Percentiles rank a stretch among this genome's conserved stretches.
phyloP scores from a whole-genome alignment of 2,113 vertebrate genomes.

The Lagopus leucura region DNA sequence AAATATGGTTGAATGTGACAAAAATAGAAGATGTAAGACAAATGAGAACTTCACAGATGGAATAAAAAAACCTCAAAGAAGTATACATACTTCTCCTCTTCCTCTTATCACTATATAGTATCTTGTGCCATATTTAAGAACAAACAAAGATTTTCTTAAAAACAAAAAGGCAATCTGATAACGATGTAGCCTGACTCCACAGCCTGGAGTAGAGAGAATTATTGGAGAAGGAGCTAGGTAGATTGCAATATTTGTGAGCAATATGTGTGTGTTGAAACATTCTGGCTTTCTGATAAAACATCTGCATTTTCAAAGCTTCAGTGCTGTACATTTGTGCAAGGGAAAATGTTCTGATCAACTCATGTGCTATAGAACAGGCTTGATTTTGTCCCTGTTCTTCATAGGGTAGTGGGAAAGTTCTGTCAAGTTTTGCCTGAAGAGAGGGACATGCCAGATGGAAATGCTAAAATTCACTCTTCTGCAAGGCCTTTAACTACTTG shows the following conservation, averaged over 20 bases:
- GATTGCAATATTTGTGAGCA: neutral
- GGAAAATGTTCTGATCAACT: neutral
- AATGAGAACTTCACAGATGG: neutral
- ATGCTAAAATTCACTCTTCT: neutral
- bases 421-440: neutral
- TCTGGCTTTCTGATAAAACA: slow-evolving; percentile 5
- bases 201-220: neutral
- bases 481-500: fast-evolving
- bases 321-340: neutral
- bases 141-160: neutral
- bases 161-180: neutral
- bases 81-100: neutral
- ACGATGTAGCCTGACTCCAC: fast-evolving
- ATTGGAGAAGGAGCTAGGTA: neutral
- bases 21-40: slow-evolving; percentile 22
- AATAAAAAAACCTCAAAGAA: neutral
- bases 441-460: neutral
- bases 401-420: neutral
- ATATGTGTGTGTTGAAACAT: neutral
- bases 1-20: neutral
- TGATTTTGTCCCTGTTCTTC: neutral
- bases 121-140: neutral
- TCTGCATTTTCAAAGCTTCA: neutral
- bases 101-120: neutral
- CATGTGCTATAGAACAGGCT: neutral